A percentile compares a stretch with the other conserved stretches of the same genome.
These are phyloP conservation scores for Nysson spinosus DNA, from an alignment of 2,888 invertebrate genomes.

Conservation along the genomic window DNA sequence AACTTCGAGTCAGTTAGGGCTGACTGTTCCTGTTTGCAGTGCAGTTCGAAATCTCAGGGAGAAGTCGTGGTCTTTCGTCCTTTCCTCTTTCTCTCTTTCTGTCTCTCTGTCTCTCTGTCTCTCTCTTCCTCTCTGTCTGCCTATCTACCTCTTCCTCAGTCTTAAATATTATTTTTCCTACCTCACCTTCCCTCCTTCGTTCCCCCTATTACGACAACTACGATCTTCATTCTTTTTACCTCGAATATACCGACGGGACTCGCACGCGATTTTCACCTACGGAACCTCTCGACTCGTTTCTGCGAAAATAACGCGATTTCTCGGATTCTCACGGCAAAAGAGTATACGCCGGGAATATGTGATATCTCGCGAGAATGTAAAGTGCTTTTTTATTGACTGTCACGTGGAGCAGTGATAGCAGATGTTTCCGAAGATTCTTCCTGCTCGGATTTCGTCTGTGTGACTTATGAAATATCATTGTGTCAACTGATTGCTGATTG, in stretches of 20 bases:
- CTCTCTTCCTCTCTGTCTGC: constrained; percentile 21
- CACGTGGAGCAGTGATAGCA: constrained; percentile 42
- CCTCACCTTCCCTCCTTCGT: neutral
- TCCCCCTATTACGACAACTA: neutral
- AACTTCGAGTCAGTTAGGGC: constrained; percentile 63
- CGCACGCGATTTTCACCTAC: neutral
- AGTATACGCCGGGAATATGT: neutral
- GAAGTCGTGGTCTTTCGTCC: constrained; percentile 54
- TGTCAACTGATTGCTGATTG: neutral
- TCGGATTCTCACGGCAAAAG: no score
- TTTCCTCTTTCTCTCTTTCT: constrained; percentile 42
- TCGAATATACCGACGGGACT: neutral
- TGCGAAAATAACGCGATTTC: neutral
- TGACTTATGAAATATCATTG: no score
- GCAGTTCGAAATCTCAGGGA: constrained; percentile 58
- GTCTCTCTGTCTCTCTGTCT: constrained; percentile 26
- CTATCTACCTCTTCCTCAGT: constrained; percentile 6
- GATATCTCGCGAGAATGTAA: constrained; percentile 12
- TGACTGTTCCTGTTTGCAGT: constrained; percentile 63
- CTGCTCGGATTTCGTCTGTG: no score
- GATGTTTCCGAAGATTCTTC: constrained; percentile 45
- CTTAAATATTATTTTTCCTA: neutral
- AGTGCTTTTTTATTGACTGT: constrained; percentile 32
- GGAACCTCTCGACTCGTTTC: neutral
- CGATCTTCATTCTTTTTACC: neutral